These are phyloP conservation scores for Cyanoramphus novaezelandiae DNA, from an alignment of 2,113 vertebrate species.

Conservation along the genomic window DNA sequence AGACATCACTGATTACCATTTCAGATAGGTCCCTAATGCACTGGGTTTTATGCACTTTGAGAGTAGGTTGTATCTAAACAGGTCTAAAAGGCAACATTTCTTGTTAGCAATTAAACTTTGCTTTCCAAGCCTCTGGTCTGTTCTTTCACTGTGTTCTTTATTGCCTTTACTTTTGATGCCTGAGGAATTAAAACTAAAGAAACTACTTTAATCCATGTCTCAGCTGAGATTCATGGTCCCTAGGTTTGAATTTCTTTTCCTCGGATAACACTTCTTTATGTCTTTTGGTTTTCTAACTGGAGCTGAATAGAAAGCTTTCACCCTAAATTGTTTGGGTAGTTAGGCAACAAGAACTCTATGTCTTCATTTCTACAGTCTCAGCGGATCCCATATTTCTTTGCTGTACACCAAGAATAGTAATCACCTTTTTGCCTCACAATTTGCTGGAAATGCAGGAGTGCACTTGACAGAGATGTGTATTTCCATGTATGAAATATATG, in stretches of 20 bases:
- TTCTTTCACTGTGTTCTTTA: conserved; percentile 1
- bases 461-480: background rate
- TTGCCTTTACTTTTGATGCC: background rate
- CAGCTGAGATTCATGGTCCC: background rate
- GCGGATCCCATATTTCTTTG: background rate
- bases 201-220: background rate
- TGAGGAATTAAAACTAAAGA: background rate
- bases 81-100: conserved; percentile 12
- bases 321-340: background rate
- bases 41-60: background rate
- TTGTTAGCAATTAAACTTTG: background rate
- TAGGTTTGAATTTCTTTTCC: conserved; percentile 8
- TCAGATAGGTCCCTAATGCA: background rate
- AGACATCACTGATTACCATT: background rate
- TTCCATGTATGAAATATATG: background rate
- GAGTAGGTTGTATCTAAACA: background rate
- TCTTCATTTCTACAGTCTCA: background rate
- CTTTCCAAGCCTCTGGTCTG: background rate
- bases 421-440: background rate
- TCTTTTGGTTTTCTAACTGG: background rate
- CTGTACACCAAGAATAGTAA: background rate
- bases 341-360: background rate
- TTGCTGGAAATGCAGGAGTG: background rate
- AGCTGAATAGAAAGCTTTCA: background rate
- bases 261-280: background rate